Conservation (phyloP, 2,888 invertebrate species). For the Cryptus viduatorius region DNA sequence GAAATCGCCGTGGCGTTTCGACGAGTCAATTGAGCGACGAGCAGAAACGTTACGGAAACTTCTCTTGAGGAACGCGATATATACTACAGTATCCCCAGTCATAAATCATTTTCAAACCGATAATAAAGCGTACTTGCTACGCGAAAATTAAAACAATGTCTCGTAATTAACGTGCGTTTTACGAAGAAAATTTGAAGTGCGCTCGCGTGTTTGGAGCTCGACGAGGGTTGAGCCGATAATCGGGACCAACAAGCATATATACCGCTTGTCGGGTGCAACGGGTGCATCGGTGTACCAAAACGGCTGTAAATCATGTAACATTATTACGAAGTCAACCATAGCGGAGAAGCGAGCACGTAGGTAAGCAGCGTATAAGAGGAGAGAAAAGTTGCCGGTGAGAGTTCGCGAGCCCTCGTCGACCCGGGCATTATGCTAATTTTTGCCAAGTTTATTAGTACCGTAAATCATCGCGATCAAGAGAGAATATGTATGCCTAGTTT, state of each 20-base stretch:
- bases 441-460: conserved; percentile 78
- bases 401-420: conserved; percentile 54
- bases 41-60: neutral
- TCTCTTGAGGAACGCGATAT: conserved; percentile 5
- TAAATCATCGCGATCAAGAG: conserved; percentile 73
- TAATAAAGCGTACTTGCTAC: conserved; percentile 70
- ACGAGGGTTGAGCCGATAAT: conserved; percentile 40
- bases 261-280: conserved; percentile 23
- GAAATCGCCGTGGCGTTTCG: conserved; percentile 18
- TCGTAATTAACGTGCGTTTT: conserved; percentile 77
- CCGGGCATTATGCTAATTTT: conserved; percentile 80
- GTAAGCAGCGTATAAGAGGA: conserved; percentile 1
- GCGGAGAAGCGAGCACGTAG: conserved; percentile 68
- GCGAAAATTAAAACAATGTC: conserved; percentile 76
- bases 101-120: conserved; percentile 74
- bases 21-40: neutral
- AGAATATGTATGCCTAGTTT: conserved; percentile 46
- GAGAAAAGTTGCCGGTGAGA: conserved; percentile 47
- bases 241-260: conserved; percentile 19
- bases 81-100: neutral
- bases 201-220: conserved; percentile 10
- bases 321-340: conserved; percentile 75
- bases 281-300: conserved; percentile 68
- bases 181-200: conserved; percentile 17
- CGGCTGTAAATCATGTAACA: conserved; percentile 78